Base-by-base conservation (phyloP, 2,797 vertebrate species). In the Clarias fuscus region DNA sequence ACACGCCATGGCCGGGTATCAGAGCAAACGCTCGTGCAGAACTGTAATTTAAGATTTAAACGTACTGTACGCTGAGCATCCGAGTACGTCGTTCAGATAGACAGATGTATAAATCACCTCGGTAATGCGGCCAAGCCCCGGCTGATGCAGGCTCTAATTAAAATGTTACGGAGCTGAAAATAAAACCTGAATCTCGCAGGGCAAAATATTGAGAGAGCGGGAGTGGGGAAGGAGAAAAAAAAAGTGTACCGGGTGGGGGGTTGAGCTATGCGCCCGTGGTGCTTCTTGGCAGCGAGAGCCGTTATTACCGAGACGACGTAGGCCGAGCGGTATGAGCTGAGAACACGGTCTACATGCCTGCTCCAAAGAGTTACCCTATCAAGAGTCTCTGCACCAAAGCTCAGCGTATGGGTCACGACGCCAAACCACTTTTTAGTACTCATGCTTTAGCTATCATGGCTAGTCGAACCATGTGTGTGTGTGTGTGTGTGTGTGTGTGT, bases 81-180 rank as follows among this genome's bases (percentile, higher is more conserved):
- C 8, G 72, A 64, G 82, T 48, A 77, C 64, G 68, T 77, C 80
- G 65, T 85, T 85, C 64, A 64, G 30, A 70, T 13, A 86, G 86
- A 40, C 84, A 84, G 86, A 86, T 80, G 82, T 27, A 86, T 90
- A 88, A 88, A 90, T 88, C 86, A 85, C 80, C 82, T 27, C 43
- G 14, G 76, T 88, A 84, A 89, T 84, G 87, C 85, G 85, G 89
- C 81, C 75, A 43, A 75, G 85, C 83, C 70, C 62, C 22, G 72
- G 30, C 65, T 64, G 72, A 85, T 67, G 65, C 61, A 48, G 64
- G 70, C 72, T 90, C 65, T 88, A 89, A 88, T 89, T 89, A 89
- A 88, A 86, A 53, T 83, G 85, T 71, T 75, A 86, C 84, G 13
- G 77, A 68, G 75, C 84, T 30, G 53, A 89, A 90, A 89, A 88